Base-by-base conservation (phyloP, 2,113 vertebrate species). In the Paramisgurnus dabryanus region DNA sequence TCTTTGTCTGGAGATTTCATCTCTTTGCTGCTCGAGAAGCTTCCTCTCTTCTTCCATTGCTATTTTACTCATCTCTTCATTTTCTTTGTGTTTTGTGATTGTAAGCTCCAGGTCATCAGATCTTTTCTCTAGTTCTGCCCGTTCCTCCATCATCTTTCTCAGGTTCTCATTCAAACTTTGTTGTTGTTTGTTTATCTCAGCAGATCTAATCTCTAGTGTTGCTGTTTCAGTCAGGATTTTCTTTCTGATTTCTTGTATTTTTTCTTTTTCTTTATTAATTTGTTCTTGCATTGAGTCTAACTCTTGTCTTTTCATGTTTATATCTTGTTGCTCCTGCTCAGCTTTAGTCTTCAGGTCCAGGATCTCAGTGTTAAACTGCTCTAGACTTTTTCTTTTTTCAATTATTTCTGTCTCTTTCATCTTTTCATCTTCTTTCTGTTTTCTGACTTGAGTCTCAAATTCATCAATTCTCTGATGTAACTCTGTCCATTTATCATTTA, bases 41-140 rank as follows among this genome's bases (percentile, higher is more conserved):
- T 60, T 71, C 49, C 58, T 81, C 39, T 79, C 50, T 18, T 79
- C 58, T 10, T 80, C 55, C 15, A 84, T 72, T 45, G 41, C 58
- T 55, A n/a, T 15, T 47, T 27, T 73, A 6, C 13, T 65, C 1
- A 47, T 63, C 7, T 78, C 63, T 7, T 40, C 63, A 7, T 58
- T 60, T 78, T 84, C 69, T 13, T 40, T 53, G 41, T 67, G 74
- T 63, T 50, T 66, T 63, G 13, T 17, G 0, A 70, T 67, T 27
- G n/a, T 39, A n/a, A 61, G 12, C 7, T 76, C 17, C 39, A 80
- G 11, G 6, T 73, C 45, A 6, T 61, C 64, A 2, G 17, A 15
- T 79, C 4, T 47, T 47, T 8, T 64, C 22, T 79, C 34, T 49
- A 83, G 17, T 4, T 74, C 81, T 11, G 53, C 3, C 43, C 41